A percentile compares a stretch with the other conserved stretches of the same genome.
Conservation (phyloP, 2,797 vertebrate genomes). For the Limosa lapponica region DNA sequence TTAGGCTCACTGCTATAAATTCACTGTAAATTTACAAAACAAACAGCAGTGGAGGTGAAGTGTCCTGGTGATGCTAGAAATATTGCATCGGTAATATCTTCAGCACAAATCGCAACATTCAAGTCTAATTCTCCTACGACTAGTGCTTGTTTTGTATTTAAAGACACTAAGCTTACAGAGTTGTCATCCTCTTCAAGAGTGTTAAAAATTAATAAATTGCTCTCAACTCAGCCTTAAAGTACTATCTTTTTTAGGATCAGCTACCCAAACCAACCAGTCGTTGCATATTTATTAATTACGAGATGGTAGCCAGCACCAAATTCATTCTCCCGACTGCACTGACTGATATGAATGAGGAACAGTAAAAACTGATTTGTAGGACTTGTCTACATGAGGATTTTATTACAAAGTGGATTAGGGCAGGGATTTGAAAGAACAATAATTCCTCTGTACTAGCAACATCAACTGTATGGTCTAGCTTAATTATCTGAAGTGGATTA, state of each 20-base stretch:
- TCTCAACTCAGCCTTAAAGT: neutral
- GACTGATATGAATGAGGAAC: neutral
- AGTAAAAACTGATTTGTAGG: neutral
- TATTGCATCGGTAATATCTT: neutral
- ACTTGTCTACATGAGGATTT: neutral
- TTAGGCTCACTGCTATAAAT: neutral
- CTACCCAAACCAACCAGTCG: neutral
- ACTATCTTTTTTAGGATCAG: neutral
- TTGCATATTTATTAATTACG: neutral
- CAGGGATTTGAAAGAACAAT: conserved; percentile 10
- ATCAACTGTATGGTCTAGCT: neutral
- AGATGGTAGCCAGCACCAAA: neutral
- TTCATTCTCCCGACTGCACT: neutral
- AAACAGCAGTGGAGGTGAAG: neutral
- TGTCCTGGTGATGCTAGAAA: neutral
- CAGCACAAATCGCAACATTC: neutral
- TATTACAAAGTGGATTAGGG: neutral
- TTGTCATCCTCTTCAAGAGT: neutral
- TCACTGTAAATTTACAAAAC: neutral
- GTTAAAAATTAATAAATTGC: neutral
- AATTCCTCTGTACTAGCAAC: neutral
- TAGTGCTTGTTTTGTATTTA: neutral
- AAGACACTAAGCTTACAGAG: neutral
- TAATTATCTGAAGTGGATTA: conserved; percentile 36
- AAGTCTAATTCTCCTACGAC: neutral